phyloP scores from a whole-genome alignment of 2,888 invertebrate species.

The Amiota mariae region DNA sequence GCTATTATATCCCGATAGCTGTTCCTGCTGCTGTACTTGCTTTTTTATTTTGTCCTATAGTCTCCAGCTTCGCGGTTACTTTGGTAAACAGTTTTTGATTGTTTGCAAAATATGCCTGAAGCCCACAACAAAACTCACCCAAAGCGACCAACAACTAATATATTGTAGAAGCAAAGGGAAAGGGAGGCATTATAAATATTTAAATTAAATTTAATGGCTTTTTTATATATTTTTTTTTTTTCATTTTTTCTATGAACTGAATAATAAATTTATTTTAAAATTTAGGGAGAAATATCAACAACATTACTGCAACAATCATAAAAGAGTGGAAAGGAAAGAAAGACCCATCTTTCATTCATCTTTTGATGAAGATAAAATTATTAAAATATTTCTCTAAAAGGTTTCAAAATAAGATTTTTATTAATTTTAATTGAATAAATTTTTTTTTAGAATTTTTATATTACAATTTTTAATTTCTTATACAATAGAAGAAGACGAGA shows the following conservation, averaged over 20 bases:
- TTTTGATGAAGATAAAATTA: no score
- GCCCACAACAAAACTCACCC: not conserved
- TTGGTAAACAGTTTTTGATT: constrained; percentile 20
- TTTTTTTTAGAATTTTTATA: no score
- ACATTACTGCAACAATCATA: no score
- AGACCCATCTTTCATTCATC: no score
- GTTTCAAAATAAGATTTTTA: no score
- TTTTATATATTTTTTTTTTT: constrained; percentile 26
- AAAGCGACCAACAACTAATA: not conserved
- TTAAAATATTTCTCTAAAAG: no score
- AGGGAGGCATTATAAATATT: constrained; percentile 10
- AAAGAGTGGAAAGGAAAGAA: no score
- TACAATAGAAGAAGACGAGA: no score
- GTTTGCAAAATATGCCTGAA: constrained; percentile 18
- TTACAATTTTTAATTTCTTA: no score
- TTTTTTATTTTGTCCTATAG: not conserved
- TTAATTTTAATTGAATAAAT: no score
- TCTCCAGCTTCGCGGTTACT: not conserved
- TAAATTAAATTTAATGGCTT: constrained; percentile 24
- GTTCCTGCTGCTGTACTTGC: not conserved
- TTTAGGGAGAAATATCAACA: no score
- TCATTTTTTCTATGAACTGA: not conserved
- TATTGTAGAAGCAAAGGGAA: not conserved
- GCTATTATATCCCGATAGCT: constrained; percentile 25
- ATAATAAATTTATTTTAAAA: no score